Conservation (phyloP, 2,113 vertebrate species). For the Sinocyclocheilus anophthalmus region DNA sequence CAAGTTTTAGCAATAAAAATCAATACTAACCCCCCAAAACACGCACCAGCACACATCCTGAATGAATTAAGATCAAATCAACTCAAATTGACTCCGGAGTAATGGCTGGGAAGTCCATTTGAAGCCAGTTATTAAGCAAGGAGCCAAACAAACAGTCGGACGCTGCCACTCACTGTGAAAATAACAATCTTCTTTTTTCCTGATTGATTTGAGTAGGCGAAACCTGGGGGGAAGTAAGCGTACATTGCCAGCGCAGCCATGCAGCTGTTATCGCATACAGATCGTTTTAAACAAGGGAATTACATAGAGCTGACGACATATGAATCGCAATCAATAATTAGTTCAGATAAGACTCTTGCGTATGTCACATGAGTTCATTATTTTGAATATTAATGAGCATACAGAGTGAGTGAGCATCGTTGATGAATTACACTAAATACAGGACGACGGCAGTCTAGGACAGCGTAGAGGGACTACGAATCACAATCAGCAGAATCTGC, state of each 20-base stretch:
- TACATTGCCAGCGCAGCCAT: not conserved
- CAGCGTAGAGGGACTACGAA: slow-evolving; percentile 13
- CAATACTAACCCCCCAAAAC: not conserved
- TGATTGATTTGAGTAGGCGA: slow-evolving; percentile 20
- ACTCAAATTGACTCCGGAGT: slow-evolving; percentile 1
- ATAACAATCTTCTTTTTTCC: not conserved
- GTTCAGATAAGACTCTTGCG: slow-evolving; percentile 7
- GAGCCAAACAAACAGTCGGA: slow-evolving; percentile 20
- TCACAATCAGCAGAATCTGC: slow-evolving; percentile 40
- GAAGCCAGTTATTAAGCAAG: slow-evolving; percentile 12
- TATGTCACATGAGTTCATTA: slow-evolving; percentile 18
- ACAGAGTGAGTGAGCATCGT: not conserved
- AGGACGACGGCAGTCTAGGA: not conserved
- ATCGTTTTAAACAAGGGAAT: slow-evolving; percentile 8
- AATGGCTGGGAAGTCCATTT: slow-evolving; percentile 6
- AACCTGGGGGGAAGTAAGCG: not conserved
- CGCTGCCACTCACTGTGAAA: not conserved
- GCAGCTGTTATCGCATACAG: slow-evolving; percentile 25
- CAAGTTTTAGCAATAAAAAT: not conserved
- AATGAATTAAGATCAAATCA: slow-evolving; percentile 14
- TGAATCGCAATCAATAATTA: slow-evolving; percentile 17
- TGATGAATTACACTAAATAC: slow-evolving; percentile 22
- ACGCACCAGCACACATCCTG: not conserved
- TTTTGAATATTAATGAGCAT: not conserved
- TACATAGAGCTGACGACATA: not conserved